Evolutionary conservation across 2,888 invertebrate species (phyloP), one percentile per base, ranked within the genome.

Genomic region (Oligia latruncula): DNA sequence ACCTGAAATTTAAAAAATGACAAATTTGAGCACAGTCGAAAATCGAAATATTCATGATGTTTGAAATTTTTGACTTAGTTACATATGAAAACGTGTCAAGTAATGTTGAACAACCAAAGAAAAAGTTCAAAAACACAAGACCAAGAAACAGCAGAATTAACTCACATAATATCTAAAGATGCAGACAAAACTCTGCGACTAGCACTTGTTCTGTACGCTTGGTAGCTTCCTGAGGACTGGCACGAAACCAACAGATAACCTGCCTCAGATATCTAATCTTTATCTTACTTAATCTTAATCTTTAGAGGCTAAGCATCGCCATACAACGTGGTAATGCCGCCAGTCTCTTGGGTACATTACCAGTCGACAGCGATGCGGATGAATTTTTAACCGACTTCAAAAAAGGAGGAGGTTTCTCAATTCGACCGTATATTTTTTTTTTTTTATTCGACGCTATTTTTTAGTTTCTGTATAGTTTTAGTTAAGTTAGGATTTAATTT

Each of bases 1-100:
- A 85, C 96, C 96, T 96, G 92, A 64, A 93, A 94, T 80, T 74
- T 29, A 0, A 74, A 73, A 43, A 8, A 78, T 60, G 0, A 29
- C 5, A 46, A 35, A 55, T 60, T 58, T 68, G n/a, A 46, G 29
- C 4, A 23, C 11, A 0, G 0, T 64, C 0, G 1, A 20, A 62
- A 67, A 0, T 65, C 1, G 5, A 35, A 62, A 71, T 67, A 15
- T 35, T 55, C 4, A 62, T 40, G 4, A 43, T 23, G 58, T 23
- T 58, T 58, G n/a, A n/a, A 13, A 60, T 60, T 60, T 13, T 2
- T 60, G 4, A 11, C n/a, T 60, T 60, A 11, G 11, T 60, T 60
- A 60, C 52, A 6, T 20, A 55, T 20, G 6, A 52, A 55, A 55
- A 55, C 20, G 52, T 52, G 20, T 52, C 3, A 58, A 58, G 11